These are phyloP conservation scores for Brachionus asplanchnoidis DNA, from an alignment of 1,140 invertebrate species.

Conservation along the genomic window DNA sequence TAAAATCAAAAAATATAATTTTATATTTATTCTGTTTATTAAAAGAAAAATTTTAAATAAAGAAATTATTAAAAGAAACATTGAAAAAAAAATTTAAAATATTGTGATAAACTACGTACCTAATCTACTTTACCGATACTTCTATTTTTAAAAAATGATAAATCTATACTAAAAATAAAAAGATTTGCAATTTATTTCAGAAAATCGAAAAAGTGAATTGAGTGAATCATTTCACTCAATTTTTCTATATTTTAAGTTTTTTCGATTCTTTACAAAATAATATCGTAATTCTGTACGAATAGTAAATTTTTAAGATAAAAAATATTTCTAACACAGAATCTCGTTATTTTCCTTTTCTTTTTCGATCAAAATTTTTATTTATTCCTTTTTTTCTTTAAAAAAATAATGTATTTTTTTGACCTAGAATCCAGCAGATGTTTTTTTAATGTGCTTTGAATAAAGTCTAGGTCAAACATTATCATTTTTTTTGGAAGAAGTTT, in stretches of 20 bases:
- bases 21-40: not conserved
- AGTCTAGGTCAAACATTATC: not conserved
- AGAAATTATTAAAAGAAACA: not conserved
- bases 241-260: not conserved
- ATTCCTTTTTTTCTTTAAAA: not conserved
- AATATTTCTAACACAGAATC: not conserved
- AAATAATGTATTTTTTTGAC: not conserved
- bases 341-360: not conserved
- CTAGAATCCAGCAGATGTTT: not conserved
- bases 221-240: not conserved
- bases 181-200: not conserved
- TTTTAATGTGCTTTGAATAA: not conserved
- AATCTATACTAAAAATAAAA: not conserved
- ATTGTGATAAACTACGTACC: not conserved
- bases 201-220: not conserved
- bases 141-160: not conserved
- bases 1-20: not conserved
- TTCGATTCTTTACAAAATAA: not conserved
- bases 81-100: not conserved
- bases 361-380: not conserved
- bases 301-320: not conserved
- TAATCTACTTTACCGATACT: not conserved
- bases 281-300: not conserved
- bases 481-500: not conserved
- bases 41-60: not conserved